A percentile compares a stretch with the other conserved stretches of the same genome.
Evolutionary conservation across 2,797 vertebrate species (phyloP).

Genomic region (Sebastes vulpes): DNA sequence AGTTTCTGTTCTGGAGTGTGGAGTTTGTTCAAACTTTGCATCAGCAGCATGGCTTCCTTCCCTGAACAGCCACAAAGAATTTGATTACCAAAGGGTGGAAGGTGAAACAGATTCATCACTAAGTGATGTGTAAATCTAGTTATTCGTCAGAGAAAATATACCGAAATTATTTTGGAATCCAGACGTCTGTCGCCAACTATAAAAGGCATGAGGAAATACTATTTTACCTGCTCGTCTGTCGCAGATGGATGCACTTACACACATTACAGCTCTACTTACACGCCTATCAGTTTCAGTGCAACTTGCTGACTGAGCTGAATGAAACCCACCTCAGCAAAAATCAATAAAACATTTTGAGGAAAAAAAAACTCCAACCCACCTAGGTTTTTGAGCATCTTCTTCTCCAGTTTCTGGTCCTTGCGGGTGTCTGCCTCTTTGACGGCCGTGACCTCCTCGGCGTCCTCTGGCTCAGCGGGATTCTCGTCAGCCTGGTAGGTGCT

Average conservation of each 20-base stretch:
- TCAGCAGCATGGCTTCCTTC: conserved; percentile 94
- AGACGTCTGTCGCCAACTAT: background rate
- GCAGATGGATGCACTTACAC: conserved; percentile 39
- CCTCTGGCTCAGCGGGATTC: conserved; percentile 76
- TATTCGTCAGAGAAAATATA: background rate
- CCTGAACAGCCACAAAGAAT: conserved; percentile 77
- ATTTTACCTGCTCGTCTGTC: conserved; percentile 30
- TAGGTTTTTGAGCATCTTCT: conserved; percentile 96
- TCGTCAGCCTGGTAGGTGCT: conserved; percentile 89
- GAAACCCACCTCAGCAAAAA: conserved; percentile 44
- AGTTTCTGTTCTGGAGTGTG: conserved; percentile 92
- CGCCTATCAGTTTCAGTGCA: conserved; percentile 47
- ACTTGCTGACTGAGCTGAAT: conserved; percentile 62
- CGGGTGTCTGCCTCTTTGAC: conserved; percentile 72
- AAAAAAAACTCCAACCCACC: conserved; percentile 75
- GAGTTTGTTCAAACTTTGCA: conserved; percentile 95
- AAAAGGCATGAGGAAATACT: conserved; percentile 25
- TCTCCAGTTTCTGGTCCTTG: conserved; percentile 95
- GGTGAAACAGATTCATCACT: background rate
- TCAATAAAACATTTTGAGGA: conserved; percentile 31
- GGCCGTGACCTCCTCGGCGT: conserved; percentile 78
- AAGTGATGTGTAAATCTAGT: background rate
- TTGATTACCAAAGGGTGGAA: too few species aligned
- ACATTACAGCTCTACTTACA: conserved; percentile 42
- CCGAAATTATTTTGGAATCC: background rate